phyloP scores from a whole-genome alignment of 37 sponge, comb jelly and placozoan species.

The Dysidea cf. avara region DNA sequence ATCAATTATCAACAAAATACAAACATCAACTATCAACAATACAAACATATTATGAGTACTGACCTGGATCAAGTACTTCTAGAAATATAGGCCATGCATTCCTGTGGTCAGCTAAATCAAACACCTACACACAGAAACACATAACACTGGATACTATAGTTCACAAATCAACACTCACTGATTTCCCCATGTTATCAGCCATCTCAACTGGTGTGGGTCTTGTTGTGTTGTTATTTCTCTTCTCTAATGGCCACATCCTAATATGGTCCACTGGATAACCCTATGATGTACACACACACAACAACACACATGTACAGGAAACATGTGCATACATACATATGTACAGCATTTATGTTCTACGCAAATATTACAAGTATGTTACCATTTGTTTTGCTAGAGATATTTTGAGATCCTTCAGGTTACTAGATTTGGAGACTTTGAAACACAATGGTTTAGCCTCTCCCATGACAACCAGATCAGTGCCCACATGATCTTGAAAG shows the following conservation, averaged over 20 bases:
- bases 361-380: no score
- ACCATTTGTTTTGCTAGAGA: conserved; percentile 22
- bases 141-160: no score
- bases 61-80: conserved; percentile 64
- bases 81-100: conserved; percentile 57
- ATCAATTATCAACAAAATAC: no score
- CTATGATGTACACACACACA: conserved; percentile 43
- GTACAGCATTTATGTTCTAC: no score
- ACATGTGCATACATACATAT: no score
- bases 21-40: no score
- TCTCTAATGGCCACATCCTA: conserved; percentile 86
- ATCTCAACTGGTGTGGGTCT: conserved; percentile 64
- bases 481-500: conserved; percentile 58
- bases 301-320: background rate
- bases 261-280: conserved; percentile 62
- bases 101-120: conserved; percentile 57
- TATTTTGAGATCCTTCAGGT: conserved; percentile 5
- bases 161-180: no score
- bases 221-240: conserved; percentile 71
- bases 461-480: conserved; percentile 61
- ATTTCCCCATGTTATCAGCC: conserved; percentile 33
- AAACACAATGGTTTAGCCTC: conserved; percentile 48
- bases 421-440: conserved; percentile 9
- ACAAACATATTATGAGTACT: background rate
- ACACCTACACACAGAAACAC: no score